phyloP scores from a whole-genome alignment of 2,888 invertebrate species.

The Pollenia amentaria region DNA sequence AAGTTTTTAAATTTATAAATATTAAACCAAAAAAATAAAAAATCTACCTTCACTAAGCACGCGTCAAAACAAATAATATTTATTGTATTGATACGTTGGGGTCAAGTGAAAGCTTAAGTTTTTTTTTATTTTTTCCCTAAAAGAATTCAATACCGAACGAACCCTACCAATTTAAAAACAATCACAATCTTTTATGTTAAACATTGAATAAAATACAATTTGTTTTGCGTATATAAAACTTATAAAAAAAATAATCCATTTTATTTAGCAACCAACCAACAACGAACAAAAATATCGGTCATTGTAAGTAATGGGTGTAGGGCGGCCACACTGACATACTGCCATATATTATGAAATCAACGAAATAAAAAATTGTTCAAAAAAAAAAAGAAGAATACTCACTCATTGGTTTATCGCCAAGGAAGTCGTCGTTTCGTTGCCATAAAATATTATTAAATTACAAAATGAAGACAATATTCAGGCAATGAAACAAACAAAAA shows the following conservation, averaged over 20 bases:
- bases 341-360: slow-evolving; percentile 81
- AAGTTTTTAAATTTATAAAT: no score
- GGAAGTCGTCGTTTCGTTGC: slow-evolving; percentile 63
- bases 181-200: slow-evolving; percentile 52
- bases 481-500: slow-evolving; percentile 29
- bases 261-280: background rate
- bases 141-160: slow-evolving; percentile 41
- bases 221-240: slow-evolving; percentile 15
- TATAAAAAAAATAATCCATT: slow-evolving; percentile 34
- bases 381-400: slow-evolving; percentile 72
- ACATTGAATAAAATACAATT: slow-evolving; percentile 50
- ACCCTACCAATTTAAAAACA: slow-evolving; percentile 55
- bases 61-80: slow-evolving; percentile 77
- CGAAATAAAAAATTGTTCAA: slow-evolving; percentile 62
- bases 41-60: slow-evolving; percentile 67
- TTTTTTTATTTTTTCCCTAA: slow-evolving; percentile 57
- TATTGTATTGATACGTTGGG: slow-evolving; percentile 82
- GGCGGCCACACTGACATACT: slow-evolving; percentile 82
- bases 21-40: background rate
- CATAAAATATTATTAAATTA: slow-evolving; percentile 83
- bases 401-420: slow-evolving; percentile 74
- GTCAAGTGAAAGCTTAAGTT: slow-evolving; percentile 83
- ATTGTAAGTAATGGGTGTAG: slow-evolving; percentile 80
- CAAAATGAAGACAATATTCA: slow-evolving; percentile 78
- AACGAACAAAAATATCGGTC: slow-evolving; percentile 61